Conservation (phyloP, 2,113 vertebrate genomes). For the Coregonus clupeaformis region DNA sequence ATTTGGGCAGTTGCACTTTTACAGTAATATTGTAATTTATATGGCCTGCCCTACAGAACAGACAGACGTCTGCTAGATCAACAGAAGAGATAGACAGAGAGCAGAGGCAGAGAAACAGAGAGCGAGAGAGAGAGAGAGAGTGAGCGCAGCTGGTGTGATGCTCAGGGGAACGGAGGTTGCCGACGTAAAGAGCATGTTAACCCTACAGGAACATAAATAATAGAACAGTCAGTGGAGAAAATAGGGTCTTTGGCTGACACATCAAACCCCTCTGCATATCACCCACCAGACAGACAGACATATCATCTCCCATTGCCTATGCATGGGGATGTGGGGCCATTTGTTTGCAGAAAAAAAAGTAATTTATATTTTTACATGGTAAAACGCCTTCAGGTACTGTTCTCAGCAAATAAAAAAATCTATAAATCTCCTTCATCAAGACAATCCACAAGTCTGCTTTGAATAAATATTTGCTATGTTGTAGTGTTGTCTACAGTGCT, state of each 20-base stretch:
- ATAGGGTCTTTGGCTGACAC: conserved; percentile 49
- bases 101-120: background rate
- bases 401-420: too few relatives aligned
- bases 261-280: conserved; percentile 58
- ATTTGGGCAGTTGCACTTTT: too few relatives aligned
- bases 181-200: conserved; percentile 42
- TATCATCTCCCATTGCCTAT: conserved; percentile 52
- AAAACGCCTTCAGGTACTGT: too few relatives aligned
- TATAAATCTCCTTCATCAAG: too few relatives aligned
- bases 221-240: conserved; percentile 28
- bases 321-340: conserved; percentile 17
- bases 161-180: conserved; percentile 23
- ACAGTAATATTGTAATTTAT: too few relatives aligned
- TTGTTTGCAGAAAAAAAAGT: conserved; percentile 40
- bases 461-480: too few relatives aligned
- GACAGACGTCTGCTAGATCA: too few relatives aligned
- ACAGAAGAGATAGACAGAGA: too few relatives aligned
- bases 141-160: background rate
- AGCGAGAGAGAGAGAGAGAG: background rate
- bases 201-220: conserved; percentile 21
- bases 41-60: too few relatives aligned
- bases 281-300: conserved; percentile 24
- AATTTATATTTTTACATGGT: background rate
- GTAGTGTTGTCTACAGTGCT: too few relatives aligned
- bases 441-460: background rate